These are phyloP conservation scores for Phalloptychus januarius DNA, from an alignment of 2,797 vertebrate genomes.

Conservation along the genomic window DNA sequence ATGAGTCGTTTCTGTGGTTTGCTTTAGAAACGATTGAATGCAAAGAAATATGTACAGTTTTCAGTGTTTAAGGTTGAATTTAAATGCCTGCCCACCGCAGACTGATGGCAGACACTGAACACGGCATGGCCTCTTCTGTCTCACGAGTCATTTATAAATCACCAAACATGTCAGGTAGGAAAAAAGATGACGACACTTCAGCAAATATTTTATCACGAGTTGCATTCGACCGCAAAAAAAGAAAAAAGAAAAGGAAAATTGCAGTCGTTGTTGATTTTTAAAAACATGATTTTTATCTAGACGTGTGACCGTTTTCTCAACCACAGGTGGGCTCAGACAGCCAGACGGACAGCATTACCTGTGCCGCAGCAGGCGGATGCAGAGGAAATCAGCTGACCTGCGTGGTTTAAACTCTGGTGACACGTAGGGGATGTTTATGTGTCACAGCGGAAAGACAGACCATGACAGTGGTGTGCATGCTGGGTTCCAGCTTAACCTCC, in stretches of 20 bases:
- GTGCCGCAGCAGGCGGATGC: conserved; percentile 11
- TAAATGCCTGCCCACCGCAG: neutral
- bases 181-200: neutral
- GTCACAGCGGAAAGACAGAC: conserved; percentile 69
- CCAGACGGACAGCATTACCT: conserved; percentile 32
- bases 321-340: neutral
- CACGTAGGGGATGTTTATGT: conserved; percentile 48
- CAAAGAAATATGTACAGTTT: neutral
- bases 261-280: neutral
- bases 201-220: neutral
- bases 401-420: conserved; percentile 46
- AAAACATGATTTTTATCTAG: neutral
- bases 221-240: neutral
- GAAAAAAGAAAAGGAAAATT: neutral
- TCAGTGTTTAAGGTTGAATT: neutral
- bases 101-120: neutral
- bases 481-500: conserved; percentile 52
- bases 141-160: neutral
- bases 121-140: neutral
- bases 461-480: conserved; percentile 14
- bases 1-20: neutral
- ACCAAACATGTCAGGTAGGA: neutral
- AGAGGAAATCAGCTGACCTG: conserved; percentile 69
- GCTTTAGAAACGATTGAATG: neutral
- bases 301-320: neutral